These are phyloP conservation scores for Melanotus villosus DNA, from an alignment of 2,888 invertebrate genomes.

Conservation along the genomic window DNA sequence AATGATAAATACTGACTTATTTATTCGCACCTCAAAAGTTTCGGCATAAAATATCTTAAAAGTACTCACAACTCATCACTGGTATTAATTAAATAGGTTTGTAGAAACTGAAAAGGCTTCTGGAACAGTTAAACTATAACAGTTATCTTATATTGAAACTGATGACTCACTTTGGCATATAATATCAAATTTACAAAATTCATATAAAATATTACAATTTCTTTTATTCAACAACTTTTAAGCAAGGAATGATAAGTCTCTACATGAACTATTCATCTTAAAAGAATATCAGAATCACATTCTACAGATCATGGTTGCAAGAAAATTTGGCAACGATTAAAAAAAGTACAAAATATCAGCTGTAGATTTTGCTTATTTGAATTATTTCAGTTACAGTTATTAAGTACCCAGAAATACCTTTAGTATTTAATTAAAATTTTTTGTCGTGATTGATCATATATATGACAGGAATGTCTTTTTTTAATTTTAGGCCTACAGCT, in stretches of 20 bases:
- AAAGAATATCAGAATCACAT: conserved; percentile 53
- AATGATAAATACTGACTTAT: conserved; percentile 11
- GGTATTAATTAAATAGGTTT: not conserved
- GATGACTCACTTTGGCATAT: conserved; percentile 25
- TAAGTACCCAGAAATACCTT: too few species aligned
- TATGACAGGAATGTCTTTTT: conserved; percentile 2
- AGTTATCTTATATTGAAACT: conserved; percentile 14
- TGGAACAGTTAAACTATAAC: conserved; percentile 18
- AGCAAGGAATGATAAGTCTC: conserved; percentile 78
- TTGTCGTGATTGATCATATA: not conserved
- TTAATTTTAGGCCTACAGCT: conserved; percentile 12
- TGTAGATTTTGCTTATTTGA: conserved; percentile 18
- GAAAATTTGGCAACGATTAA: conserved; percentile 44
- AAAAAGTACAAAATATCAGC: conserved; percentile 41
- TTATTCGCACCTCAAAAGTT: not conserved
- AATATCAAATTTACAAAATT: conserved; percentile 43
- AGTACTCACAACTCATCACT: conserved; percentile 17
- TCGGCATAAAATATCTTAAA: not conserved
- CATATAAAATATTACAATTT: conserved; percentile 41
- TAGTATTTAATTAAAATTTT: not conserved
- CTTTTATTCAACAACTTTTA: conserved; percentile 59
- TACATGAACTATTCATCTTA: conserved; percentile 69
- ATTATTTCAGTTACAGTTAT: too few species aligned
- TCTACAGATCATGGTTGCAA: conserved; percentile 58
- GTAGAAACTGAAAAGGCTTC: not conserved